Conservation (phyloP, 2,797 vertebrate species). For the Craterocephalus amniculus region DNA sequence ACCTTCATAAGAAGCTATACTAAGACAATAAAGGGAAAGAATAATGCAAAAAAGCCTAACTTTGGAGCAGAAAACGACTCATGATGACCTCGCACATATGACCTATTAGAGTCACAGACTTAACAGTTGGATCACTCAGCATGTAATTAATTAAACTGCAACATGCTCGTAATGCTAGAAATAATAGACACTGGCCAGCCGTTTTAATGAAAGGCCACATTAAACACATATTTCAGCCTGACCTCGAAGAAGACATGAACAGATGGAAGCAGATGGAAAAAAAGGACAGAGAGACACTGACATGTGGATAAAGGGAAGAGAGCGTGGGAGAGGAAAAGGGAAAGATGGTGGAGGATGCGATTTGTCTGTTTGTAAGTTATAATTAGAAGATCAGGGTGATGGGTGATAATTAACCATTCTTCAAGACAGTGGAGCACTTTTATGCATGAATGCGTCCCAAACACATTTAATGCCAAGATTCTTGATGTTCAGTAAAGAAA, state of each 20-base stretch:
- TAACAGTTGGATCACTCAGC: slow-evolving; percentile 5
- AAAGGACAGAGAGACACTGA: slow-evolving; percentile 9
- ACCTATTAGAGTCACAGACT: background rate
- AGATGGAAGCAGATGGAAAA: slow-evolving; percentile 33
- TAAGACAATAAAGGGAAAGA: background rate
- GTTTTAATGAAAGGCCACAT: slow-evolving; percentile 27
- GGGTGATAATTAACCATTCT: slow-evolving; percentile 78
- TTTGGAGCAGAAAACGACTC: slow-evolving; percentile 2
- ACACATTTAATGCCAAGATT: background rate
- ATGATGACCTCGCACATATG: background rate
- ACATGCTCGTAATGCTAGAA: slow-evolving; percentile 1
- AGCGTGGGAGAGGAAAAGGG: slow-evolving; percentile 26
- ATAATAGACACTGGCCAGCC: background rate
- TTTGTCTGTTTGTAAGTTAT: slow-evolving; percentile 61
- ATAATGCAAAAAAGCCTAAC: background rate
- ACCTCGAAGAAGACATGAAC: slow-evolving; percentile 13
- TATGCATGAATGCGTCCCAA: slow-evolving; percentile 10
- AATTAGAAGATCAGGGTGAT: slow-evolving; percentile 74
- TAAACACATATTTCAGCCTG: slow-evolving; percentile 31
- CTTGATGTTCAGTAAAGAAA: background rate
- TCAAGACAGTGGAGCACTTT: slow-evolving; percentile 5
- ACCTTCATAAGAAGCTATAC: slow-evolving; percentile 4
- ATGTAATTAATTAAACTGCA: slow-evolving; percentile 15
- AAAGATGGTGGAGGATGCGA: slow-evolving; percentile 47
- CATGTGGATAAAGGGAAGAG: slow-evolving; percentile 5